Evolutionary conservation across 2,797 vertebrate species (phyloP), one percentile per base, ranked within the genome.

Genomic region (Chromis chromis): DNA sequence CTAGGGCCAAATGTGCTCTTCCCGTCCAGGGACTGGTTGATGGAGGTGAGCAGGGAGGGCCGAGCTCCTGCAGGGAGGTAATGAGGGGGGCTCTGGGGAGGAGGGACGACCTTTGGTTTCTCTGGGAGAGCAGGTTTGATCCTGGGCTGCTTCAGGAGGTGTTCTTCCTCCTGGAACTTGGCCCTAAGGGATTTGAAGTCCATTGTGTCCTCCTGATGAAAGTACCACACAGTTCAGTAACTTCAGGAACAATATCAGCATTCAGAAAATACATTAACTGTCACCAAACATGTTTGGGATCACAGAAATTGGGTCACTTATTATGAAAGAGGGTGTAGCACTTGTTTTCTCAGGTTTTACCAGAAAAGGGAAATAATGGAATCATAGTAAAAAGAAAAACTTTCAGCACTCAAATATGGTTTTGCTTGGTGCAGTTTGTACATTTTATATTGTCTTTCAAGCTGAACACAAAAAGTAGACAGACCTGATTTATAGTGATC

Each of bases 181-280:
- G 95, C 96, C 91, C 78, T 93, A 27, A 98, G 80, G 65, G 95
- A 89, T 82, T 93, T 91, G 84, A 98, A 96, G 84, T 96, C 96
- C 81, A 83, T 82, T 8, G 70, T 48, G n/a, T 86, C 89, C 83
- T 95, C 95, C 96, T 98, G 70, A 48, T 50, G 55, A 88, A 39
- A 69, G 31, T 13, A 68, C 70, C 27, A 78, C 14, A 79, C 21
- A 39, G 52, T 36, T 31, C 9, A 68, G 22, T 1, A 58, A 24
- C n/a, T 5, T 33, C 8, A 78, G 19, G 2, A 21, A 22, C 28
- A 59, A 52, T 28, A 25, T 4, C 12, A 12, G 8, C 21, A 27
- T 59, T 16, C 72, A 8, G 5, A 10, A 48, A 55, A 61, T 24
- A 40, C 19, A 71, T 4, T 3, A 33, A 17, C 19, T 4, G 21